These are phyloP conservation scores for Thera britannica DNA, from an alignment of 2,888 invertebrate species.

Conservation along the genomic window DNA sequence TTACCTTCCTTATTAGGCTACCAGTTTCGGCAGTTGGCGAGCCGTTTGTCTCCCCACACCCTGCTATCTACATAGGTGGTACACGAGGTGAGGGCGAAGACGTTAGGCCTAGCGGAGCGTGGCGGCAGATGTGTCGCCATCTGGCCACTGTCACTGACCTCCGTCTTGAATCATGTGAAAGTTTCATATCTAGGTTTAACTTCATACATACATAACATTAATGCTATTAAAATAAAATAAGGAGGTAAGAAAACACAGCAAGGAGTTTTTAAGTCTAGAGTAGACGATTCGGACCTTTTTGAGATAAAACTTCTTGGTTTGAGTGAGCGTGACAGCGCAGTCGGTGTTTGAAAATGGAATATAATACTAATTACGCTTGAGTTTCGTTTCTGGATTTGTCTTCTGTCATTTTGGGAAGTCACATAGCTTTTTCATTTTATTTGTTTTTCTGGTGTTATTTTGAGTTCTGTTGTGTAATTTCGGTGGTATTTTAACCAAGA, in stretches of 20 bases:
- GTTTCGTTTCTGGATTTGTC: too few relatives aligned
- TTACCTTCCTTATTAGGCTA: not conserved
- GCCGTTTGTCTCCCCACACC: slow-evolving; percentile 7
- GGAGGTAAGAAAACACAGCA: too few relatives aligned
- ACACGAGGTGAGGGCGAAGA: slow-evolving; percentile 29
- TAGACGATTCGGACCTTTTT: not conserved
- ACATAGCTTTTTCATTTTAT: too few relatives aligned
- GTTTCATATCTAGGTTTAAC: slow-evolving; percentile 4
- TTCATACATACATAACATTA: too few relatives aligned
- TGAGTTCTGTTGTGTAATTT: too few relatives aligned
- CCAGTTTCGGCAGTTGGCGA: slow-evolving; percentile 6
- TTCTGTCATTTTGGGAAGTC: too few relatives aligned
- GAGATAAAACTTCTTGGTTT: not conserved
- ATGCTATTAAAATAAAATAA: too few relatives aligned
- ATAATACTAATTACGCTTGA: not conserved
- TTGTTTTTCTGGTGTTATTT: too few relatives aligned
- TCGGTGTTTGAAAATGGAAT: not conserved
- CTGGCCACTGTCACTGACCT: slow-evolving; percentile 44
- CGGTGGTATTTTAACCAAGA: too few relatives aligned
- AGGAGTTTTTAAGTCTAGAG: too few relatives aligned
- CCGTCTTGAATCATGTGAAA: slow-evolving; percentile 16
- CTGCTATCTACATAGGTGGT: slow-evolving; percentile 4
- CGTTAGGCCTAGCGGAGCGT: slow-evolving; percentile 51
- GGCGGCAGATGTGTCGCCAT: slow-evolving; percentile 60
- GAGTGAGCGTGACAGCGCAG: too few relatives aligned